Percentiles rank a stretch among this genome's conserved stretches.
phyloP scores from a whole-genome alignment of 2,888 invertebrate species.

The Pseudanteris insignis region DNA sequence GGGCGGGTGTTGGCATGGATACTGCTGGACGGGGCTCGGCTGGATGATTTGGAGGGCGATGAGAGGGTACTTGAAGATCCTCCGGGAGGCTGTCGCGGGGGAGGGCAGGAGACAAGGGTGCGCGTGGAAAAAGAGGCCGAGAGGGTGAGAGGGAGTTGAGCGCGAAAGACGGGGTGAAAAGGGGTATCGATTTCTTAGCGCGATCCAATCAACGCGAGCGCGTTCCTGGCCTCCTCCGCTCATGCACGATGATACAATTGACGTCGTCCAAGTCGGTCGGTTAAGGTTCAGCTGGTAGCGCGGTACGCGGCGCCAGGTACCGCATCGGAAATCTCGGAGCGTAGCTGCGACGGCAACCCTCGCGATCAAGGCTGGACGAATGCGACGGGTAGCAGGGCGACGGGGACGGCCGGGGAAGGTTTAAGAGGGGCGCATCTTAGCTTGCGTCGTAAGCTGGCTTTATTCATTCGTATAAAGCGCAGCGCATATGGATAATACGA shows the following conservation, averaged over 20 bases:
- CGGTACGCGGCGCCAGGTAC: too few relatives aligned
- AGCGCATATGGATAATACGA: constrained; percentile 33
- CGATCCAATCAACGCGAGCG: constrained; percentile 66
- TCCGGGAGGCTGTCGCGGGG: constrained; percentile 64
- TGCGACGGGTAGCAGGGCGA: neutral
- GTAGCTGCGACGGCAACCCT: too few relatives aligned
- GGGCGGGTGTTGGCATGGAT: constrained; percentile 67
- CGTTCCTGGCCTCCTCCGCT: too few relatives aligned
- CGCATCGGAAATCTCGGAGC: too few relatives aligned
- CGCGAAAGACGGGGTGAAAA: constrained; percentile 18
- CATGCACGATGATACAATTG: constrained; percentile 43
- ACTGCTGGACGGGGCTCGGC: constrained; percentile 64
- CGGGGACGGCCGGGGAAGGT: constrained; percentile 2
- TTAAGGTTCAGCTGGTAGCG: constrained; percentile 1
- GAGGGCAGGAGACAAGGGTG: constrained; percentile 57
- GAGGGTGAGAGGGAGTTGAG: constrained; percentile 20
- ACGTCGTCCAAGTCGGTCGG: constrained; percentile 1
- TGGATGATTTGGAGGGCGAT: constrained; percentile 63
- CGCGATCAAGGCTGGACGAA: too few relatives aligned
- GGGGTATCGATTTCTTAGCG: constrained; percentile 63
- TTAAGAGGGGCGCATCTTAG: constrained; percentile 33
- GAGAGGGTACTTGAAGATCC: constrained; percentile 65
- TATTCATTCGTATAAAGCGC: constrained; percentile 43
- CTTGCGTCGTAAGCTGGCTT: constrained; percentile 20
- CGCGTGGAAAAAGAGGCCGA: constrained; percentile 22